These are phyloP conservation scores for Tachuris rubrigastra DNA, from an alignment of 2,113 vertebrate genomes.

Conservation along the genomic window DNA sequence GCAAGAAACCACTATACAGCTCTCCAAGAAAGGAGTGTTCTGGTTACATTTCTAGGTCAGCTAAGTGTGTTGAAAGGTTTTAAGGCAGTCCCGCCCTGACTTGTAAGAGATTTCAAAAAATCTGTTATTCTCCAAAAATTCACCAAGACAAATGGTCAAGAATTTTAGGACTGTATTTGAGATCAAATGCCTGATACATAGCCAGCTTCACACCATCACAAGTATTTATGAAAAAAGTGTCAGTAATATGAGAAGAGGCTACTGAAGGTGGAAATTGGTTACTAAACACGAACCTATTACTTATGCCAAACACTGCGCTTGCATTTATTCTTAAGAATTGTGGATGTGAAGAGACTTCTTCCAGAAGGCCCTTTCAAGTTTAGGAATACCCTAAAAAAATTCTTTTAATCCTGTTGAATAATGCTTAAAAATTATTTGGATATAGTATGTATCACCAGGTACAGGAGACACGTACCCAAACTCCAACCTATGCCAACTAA, in stretches of 20 bases:
- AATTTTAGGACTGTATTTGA: neutral
- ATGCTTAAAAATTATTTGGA: neutral
- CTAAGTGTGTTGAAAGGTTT: neutral
- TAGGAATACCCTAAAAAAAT: neutral
- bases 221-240: neutral
- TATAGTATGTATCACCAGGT: neutral
- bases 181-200: neutral
- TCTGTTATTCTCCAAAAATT: neutral
- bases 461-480: neutral
- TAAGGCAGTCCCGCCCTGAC: neutral
- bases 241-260: neutral
- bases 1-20: neutral
- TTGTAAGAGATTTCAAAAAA: neutral
- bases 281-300: neutral
- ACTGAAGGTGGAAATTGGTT: neutral
- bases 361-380: neutral
- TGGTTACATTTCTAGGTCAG: neutral
- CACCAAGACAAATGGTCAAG: neutral
- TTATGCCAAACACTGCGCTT: neutral
- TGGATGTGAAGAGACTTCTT: neutral
- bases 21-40: neutral
- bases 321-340: neutral
- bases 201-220: neutral
- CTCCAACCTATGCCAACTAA: neutral
- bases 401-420: neutral